Conservation (phyloP, 2,797 vertebrate genomes). For the Gymnoscopelus microlampas region DNA sequence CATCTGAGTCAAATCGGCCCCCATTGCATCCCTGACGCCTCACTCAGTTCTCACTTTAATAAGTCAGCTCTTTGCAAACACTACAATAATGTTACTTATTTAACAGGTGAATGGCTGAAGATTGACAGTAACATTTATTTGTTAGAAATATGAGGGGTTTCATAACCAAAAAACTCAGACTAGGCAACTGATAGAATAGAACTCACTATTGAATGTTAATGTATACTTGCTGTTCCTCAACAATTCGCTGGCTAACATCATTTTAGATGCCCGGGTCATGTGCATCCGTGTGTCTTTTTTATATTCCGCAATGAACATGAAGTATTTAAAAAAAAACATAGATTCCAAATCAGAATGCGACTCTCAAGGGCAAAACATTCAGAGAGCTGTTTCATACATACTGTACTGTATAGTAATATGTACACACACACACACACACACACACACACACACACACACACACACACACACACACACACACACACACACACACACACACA, state of each 20-base stretch:
- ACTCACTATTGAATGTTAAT: too few relatives aligned
- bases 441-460: background rate
- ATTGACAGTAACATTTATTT: too few relatives aligned
- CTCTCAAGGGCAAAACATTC: slow-evolving; percentile 4
- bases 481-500: slow-evolving; percentile 5
- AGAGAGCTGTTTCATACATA: background rate
- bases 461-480: background rate
- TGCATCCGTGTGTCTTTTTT: too few relatives aligned
- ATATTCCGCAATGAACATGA: too few relatives aligned
- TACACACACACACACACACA: background rate
- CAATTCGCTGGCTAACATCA: too few relatives aligned
- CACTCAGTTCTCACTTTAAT: background rate
- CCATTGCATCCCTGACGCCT: slow-evolving; percentile 20
- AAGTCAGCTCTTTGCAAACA: slow-evolving; percentile 16
- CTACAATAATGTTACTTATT: too few relatives aligned
- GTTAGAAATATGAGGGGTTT: too few relatives aligned
- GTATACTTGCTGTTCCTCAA: too few relatives aligned
- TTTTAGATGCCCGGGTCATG: too few relatives aligned
- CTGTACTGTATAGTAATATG: background rate
- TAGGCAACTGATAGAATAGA: too few relatives aligned
- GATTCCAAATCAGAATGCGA: slow-evolving; percentile 9
- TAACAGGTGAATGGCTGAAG: too few relatives aligned
- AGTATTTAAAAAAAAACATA: background rate
- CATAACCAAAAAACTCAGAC: too few relatives aligned
- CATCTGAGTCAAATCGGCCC: slow-evolving; percentile 10